phyloP scores from a whole-genome alignment of 2,113 vertebrate species.

The Fregata magnificens region DNA sequence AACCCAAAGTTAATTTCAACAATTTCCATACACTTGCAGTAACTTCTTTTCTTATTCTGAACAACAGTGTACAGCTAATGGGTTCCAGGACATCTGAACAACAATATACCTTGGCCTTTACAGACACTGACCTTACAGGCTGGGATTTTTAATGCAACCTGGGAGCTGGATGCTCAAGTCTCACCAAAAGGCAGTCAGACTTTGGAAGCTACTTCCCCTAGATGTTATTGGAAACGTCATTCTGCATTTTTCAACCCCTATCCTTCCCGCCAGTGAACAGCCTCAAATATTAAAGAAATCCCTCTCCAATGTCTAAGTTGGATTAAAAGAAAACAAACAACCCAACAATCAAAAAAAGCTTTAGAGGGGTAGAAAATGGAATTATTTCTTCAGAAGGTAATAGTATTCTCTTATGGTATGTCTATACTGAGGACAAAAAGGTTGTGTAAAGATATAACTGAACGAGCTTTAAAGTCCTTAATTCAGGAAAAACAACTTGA shows the following conservation, averaged over 20 bases:
- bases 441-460: neutral
- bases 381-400: neutral
- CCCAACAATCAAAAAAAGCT: neutral
- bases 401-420: neutral
- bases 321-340: neutral
- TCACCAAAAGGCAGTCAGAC: neutral
- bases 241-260: neutral
- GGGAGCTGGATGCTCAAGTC: neutral
- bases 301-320: neutral
- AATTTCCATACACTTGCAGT: neutral
- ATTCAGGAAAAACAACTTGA: neutral
- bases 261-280: neutral
- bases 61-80: neutral
- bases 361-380: neutral
- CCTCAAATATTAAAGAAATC: neutral
- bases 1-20: neutral
- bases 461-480: neutral
- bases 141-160: neutral
- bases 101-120: neutral
- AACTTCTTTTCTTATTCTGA: neutral
- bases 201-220: neutral
- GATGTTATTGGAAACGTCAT: neutral
- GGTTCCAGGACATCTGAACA: neutral
- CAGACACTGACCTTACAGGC: neutral
- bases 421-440: neutral